phyloP scores from a whole-genome alignment of 2,888 invertebrate species.

The Drosophila fulvimacula region DNA sequence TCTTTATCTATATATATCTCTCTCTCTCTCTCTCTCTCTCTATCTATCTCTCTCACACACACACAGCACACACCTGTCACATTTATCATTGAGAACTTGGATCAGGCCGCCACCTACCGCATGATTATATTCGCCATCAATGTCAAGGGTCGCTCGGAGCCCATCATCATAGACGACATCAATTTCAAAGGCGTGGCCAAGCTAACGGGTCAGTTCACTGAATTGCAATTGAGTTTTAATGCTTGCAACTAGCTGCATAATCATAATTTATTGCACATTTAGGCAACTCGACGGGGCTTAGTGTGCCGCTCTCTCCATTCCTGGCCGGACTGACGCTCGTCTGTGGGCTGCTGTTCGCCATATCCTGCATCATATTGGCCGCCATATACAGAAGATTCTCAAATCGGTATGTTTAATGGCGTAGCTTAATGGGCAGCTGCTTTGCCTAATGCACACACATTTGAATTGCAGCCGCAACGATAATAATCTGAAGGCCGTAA shows the following conservation, averaged over 20 bases:
- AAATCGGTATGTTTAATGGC: slow-evolving; percentile 84
- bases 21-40: background rate
- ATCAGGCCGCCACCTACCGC: slow-evolving; percentile 91
- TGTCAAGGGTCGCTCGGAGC: slow-evolving; percentile 94
- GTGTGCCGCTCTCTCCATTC: slow-evolving; percentile 90
- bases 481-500: slow-evolving; percentile 84
- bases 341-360: slow-evolving; percentile 90
- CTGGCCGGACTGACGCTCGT: slow-evolving; percentile 91
- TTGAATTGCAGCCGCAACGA: slow-evolving; percentile 83
- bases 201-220: slow-evolving; percentile 89
- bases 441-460: slow-evolving; percentile 46
- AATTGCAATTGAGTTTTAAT: background rate
- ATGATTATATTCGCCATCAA: slow-evolving; percentile 94
- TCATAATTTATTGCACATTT: slow-evolving; percentile 4
- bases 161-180: slow-evolving; percentile 92
- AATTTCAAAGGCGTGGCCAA: slow-evolving; percentile 94
- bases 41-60: background rate
- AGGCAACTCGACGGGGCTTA: slow-evolving; percentile 88
- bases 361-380: slow-evolving; percentile 91
- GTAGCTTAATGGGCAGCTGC: slow-evolving; percentile 16
- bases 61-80: slow-evolving; percentile 83
- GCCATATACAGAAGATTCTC: slow-evolving; percentile 89
- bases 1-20: background rate
- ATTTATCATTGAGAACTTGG: slow-evolving; percentile 86
- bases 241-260: background rate